Base-by-base conservation (phyloP, 2,888 invertebrate species). In the Drosophila buzzatii region DNA sequence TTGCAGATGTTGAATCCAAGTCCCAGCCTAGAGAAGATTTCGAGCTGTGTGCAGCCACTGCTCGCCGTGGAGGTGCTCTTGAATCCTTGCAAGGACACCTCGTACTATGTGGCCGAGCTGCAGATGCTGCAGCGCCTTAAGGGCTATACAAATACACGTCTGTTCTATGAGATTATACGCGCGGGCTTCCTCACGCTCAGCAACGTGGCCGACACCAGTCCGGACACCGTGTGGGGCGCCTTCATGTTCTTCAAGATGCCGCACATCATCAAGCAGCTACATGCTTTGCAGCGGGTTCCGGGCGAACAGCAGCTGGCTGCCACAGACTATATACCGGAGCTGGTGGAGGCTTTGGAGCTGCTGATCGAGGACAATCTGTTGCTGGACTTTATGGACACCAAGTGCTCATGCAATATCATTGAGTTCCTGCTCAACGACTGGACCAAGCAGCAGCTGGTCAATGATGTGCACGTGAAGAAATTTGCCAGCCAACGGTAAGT, bases 161-260 rank as follows among this genome's bases (percentile, higher is more conserved):
- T 99, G 0, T 98, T 97, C 91, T 96, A 97, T 91, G 98, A 99
- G 94, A 94, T 99, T 37, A 96, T 98, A 82, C 94, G 98, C 75
- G 97, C 98, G 0, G 97, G 98, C 88, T 95, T 98, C 69, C 95
- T 98, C 89, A 97, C 97, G n/a, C 93, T 99, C 6, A 96, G 97
- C 89, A 97, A 98, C 92, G 96, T 96, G 0, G 96, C 96, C 59
- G 97, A 96, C 81, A 96, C 96, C 51, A 95, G 96, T 10, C 96
- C 97, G 82, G 98, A 98, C 89, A 96, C 98, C 6, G 95, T 98
- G 86, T 98, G 98, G 98, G 97, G 98, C 16, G 98, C 98, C 12
- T 98, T 98, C 91, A 97, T 97, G 0, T 98, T 98, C 91, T 94
- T 99, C 10, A 98, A 98, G 94, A 95, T 98, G 58, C 97, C 98